Percentiles rank a stretch among this genome's conserved stretches.
phyloP scores from a whole-genome alignment of 2,797 vertebrate species.

The Sarcoramphus papa region DNA sequence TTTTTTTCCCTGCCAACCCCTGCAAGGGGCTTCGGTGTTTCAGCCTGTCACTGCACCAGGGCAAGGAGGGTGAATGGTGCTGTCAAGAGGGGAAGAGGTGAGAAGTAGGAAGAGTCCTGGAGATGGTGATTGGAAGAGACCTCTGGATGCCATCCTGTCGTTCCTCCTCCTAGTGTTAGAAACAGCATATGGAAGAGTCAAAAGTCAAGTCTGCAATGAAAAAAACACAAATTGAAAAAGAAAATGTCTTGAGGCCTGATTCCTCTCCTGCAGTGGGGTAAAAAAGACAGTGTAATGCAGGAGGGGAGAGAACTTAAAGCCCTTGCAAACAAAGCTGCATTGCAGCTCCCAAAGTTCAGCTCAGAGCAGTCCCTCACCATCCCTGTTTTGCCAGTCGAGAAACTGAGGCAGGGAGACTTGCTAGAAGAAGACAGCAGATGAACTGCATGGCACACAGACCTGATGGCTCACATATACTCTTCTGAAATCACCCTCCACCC shows the following conservation, averaged over 20 bases:
- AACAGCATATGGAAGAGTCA: background rate
- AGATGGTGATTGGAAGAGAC: background rate
- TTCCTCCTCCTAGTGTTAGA: background rate
- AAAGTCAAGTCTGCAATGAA: background rate
- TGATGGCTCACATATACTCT: background rate
- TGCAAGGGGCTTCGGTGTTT: background rate
- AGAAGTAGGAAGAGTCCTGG: background rate
- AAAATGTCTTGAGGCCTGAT: background rate
- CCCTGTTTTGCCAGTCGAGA: background rate
- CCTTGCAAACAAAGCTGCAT: background rate
- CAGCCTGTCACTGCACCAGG: accelerated
- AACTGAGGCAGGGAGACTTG: background rate
- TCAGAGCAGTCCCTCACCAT: background rate
- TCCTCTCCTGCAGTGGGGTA: background rate
- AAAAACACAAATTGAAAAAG: background rate
- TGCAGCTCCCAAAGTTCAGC: background rate
- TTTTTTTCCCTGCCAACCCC: background rate
- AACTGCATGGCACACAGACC: background rate
- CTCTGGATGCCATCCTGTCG: background rate
- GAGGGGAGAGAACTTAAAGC: background rate
- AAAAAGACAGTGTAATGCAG: background rate
- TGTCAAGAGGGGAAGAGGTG: background rate
- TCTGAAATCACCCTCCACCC: background rate
- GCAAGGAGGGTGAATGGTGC: background rate
- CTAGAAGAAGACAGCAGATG: background rate